Base-by-base conservation (phyloP, 1,140 invertebrate species). In the Pseudomyrmex sp. region DNA sequence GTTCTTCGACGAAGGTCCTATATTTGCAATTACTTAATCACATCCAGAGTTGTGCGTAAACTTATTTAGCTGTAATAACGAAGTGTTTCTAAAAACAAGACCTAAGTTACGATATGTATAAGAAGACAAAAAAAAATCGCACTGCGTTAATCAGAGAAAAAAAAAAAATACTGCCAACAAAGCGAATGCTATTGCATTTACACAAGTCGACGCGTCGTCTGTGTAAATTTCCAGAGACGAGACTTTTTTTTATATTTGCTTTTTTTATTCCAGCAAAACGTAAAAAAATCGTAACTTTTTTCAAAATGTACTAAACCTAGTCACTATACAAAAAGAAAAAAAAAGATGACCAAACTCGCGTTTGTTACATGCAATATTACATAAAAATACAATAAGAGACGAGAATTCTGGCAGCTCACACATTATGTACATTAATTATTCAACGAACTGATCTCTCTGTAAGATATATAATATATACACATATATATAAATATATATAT, bases 101-200 rank as follows among this genome's bases (percentile, higher is more conserved):
- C 48, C 82, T 88, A 87, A 76, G 72, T 84, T 89, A 85, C 79
- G 76, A 83, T 70, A 70, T 13, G 46, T 46, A 7, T 79, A 23
- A 69, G 18, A 63, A 52, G 62, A 52, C 18, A 44, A 70, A n/a
- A 85, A 82, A 84, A 69, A 74, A 80, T 75, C 75, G 70, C 46
- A 75, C 80, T 77, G 62, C 8, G 86, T 18, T 85, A 69, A 89
- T 89, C 83, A 59, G 84, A 85, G 86, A 88, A 35, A 35, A 35
- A 35, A 35, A 35, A 35, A 35, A 35, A 88, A 88, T 93, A 94
- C 93, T 94, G 93, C 93, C 93, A 94, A 35, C 35, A 35, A 93
- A 92, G 89, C 77, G 85, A 87, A 92, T 92, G 90, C 91, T 93
- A 90, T 91, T 92, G 91, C 89, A 93, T 92, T 91, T 84, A 90